These are phyloP conservation scores for Manis javanica DNA, from an alignment of 2,797 vertebrate species.

Conservation along the genomic window DNA sequence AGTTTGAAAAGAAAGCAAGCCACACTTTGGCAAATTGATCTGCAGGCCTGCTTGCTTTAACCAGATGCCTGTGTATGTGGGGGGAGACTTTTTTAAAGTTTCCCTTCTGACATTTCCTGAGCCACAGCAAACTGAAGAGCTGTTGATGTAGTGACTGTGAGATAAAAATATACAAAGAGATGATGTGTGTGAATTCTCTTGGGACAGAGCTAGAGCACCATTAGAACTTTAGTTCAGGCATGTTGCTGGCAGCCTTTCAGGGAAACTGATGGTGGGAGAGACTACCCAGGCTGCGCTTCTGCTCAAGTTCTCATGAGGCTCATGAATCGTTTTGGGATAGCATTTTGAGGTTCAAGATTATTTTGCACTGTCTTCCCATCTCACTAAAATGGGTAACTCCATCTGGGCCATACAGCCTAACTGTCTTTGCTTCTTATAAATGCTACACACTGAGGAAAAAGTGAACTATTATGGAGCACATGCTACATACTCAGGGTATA, in stretches of 20 bases:
- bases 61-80: constrained; percentile 59
- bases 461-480: neutral
- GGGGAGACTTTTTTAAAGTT: constrained; percentile 61
- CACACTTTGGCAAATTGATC: constrained; percentile 44
- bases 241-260: constrained; percentile 74
- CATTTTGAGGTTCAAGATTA: constrained; percentile 42
- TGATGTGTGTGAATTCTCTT: constrained; percentile 79
- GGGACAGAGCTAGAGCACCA: constrained; percentile 75
- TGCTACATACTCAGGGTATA: neutral
- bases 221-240: constrained; percentile 74
- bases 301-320: neutral
- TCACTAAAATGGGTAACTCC: constrained; percentile 56
- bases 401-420: constrained; percentile 1
- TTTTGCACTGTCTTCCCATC: constrained; percentile 54
- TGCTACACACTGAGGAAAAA: neutral
- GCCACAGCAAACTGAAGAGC: constrained; percentile 76
- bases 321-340: neutral
- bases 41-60: constrained; percentile 12
- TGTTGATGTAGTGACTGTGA: constrained; percentile 73
- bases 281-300: neutral
- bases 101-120: constrained; percentile 75
- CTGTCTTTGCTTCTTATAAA: constrained; percentile 20
- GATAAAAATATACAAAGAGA: constrained; percentile 82
- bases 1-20: constrained; percentile 39
- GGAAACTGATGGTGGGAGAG: constrained; percentile 49